Conservation (phyloP, 2,888 invertebrate genomes). For the Leptothorax acervorum region DNA sequence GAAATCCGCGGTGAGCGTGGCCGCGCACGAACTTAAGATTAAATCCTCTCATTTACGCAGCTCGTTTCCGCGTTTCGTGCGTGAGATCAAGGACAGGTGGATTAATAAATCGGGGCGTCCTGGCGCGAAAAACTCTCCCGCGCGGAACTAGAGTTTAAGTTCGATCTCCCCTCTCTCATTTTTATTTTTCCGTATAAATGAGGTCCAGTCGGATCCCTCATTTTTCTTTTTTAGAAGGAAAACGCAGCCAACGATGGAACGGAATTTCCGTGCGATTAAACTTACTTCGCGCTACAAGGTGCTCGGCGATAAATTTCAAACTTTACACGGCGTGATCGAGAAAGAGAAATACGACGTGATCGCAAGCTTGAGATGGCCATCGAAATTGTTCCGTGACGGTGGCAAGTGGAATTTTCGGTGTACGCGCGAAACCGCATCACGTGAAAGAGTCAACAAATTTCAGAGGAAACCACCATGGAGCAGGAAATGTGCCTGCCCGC, state of each 20-base stretch:
- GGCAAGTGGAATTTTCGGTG: not conserved
- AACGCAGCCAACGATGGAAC: not conserved
- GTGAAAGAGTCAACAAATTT: not conserved
- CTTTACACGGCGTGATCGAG: not conserved
- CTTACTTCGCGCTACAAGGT: not conserved
- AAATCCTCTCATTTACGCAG: not conserved
- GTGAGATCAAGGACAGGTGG: not conserved
- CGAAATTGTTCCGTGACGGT: not conserved
- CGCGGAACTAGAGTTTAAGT: not conserved
- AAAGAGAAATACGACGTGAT: not conserved
- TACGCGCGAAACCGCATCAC: not conserved
- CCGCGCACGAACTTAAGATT: conserved; percentile 1
- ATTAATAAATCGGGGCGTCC: not conserved
- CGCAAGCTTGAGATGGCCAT: not conserved
- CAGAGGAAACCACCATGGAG: not conserved
- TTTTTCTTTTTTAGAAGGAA: not conserved
- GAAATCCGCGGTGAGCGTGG: not conserved
- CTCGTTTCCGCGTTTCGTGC: not conserved
- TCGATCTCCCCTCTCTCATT: not conserved
- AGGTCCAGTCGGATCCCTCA: not conserved
- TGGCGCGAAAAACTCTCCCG: too few relatives aligned
- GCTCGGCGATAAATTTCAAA: not conserved
- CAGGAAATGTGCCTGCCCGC: not conserved
- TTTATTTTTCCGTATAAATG: not conserved
- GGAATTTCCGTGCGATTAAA: not conserved